Evolutionary conservation across 2,797 vertebrate genomes (phyloP).

Genomic region (Eupleurogrammus muticus): DNA sequence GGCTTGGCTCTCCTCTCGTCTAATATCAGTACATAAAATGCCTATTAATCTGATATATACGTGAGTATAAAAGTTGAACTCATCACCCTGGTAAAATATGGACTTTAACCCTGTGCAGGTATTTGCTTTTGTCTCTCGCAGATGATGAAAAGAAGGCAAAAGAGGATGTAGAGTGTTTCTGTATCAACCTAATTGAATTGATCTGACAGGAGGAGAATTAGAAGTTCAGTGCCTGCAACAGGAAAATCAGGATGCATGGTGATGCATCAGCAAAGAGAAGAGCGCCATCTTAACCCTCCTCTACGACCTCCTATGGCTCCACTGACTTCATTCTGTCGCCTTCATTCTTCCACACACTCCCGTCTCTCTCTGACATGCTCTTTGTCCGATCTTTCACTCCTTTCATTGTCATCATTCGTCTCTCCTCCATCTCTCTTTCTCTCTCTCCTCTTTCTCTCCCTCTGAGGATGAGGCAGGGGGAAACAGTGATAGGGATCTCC

Average conservation of each 20-base stretch:
- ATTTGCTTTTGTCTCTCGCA: neutral
- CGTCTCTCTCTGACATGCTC: slow-evolving; percentile 8
- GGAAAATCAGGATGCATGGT: slow-evolving; percentile 22
- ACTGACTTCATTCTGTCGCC: slow-evolving; percentile 4
- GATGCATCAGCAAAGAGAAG: slow-evolving; percentile 26
- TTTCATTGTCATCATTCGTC: slow-evolving; percentile 38
- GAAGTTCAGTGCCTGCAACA: slow-evolving; percentile 12
- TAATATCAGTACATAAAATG: slow-evolving; percentile 22
- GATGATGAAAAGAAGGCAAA: neutral
- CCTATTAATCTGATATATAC: slow-evolving; percentile 24
- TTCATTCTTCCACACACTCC: slow-evolving; percentile 1
- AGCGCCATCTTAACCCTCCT: slow-evolving; percentile 30
- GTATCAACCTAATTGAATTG: neutral
- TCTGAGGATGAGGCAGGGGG: slow-evolving; percentile 21
- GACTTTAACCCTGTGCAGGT: neutral
- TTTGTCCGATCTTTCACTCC: slow-evolving; percentile 23
- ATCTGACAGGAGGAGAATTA: no score
- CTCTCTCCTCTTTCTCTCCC: neutral
- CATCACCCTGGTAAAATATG: neutral
- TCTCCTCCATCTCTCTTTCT: slow-evolving; percentile 10
- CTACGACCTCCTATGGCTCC: slow-evolving; percentile 8
- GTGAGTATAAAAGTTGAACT: slow-evolving; percentile 5
- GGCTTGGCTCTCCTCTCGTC: slow-evolving; percentile 13
- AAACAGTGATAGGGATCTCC: slow-evolving; percentile 74
- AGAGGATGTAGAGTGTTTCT: no score